Conservation (phyloP, 2,113 vertebrate species). For the Rhabdomys dilectus region DNA sequence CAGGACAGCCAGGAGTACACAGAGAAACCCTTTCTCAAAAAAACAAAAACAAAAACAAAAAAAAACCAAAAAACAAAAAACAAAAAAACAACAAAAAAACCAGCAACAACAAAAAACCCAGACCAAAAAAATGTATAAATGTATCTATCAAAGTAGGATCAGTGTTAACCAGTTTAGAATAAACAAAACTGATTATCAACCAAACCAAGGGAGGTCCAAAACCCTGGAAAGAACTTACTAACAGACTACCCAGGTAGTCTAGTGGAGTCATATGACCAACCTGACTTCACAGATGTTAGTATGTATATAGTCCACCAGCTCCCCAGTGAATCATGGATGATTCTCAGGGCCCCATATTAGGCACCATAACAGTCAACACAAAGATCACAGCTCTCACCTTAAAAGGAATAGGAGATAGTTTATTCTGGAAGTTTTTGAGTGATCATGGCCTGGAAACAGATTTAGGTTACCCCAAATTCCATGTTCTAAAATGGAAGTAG, state of each 20-base stretch:
- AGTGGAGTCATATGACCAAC: neutral
- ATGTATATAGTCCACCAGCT: neutral
- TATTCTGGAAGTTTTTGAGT: neutral
- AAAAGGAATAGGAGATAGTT: neutral
- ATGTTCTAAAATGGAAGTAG: neutral
- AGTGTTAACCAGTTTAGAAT: neutral
- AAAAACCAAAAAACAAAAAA: too few relatives aligned
- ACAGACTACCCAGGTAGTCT: neutral
- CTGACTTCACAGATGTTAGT: neutral
- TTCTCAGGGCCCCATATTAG: neutral
- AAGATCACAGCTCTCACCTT: neutral
- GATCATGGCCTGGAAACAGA: neutral
- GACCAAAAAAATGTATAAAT: too few relatives aligned
- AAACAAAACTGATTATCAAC: neutral
- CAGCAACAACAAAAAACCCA: too few relatives aligned
- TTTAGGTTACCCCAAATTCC: neutral
- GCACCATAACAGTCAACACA: neutral
- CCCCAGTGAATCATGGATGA: neutral
- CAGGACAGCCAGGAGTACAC: too few relatives aligned
- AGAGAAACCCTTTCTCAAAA: too few relatives aligned
- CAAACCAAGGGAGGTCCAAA: neutral
- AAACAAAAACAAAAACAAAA: too few relatives aligned
- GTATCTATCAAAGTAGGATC: neutral
- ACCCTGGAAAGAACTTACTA: neutral
- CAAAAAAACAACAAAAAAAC: too few relatives aligned